A percentile compares a stretch with the other conserved stretches of the same genome.
Evolutionary conservation across 2,888 invertebrate genomes (phyloP).

Genomic region (Agriotes lineatus): DNA sequence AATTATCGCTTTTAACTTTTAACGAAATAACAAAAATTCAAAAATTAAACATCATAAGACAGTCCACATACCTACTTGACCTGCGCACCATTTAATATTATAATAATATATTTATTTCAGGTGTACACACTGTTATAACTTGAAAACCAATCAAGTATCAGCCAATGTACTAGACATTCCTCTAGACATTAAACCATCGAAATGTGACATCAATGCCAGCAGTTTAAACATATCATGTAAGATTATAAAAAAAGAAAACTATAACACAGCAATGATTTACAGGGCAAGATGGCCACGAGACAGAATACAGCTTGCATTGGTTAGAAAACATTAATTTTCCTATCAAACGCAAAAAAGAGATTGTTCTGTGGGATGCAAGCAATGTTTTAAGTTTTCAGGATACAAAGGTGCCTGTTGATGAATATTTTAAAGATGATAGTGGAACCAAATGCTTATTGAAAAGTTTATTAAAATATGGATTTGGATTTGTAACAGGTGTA

Average conservation of each 20-base stretch:
- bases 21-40: too few species aligned
- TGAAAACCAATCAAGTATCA: constrained; percentile 71
- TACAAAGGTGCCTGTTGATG: constrained; percentile 64
- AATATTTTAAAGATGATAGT: constrained; percentile 67
- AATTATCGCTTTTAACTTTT: too few species aligned
- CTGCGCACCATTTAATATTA: too few species aligned
- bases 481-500: constrained; percentile 62
- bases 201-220: constrained; percentile 58
- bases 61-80: too few species aligned
- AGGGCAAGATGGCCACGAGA: constrained; percentile 74
- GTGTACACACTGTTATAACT: constrained; percentile 73
- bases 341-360: constrained; percentile 51
- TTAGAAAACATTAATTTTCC: constrained; percentile 30
- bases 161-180: constrained; percentile 71
- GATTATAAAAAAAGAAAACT: constrained; percentile 47
- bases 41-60: too few species aligned
- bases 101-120: constrained; percentile 61
- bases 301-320: constrained; percentile 68
- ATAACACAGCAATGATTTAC: constrained; percentile 28
- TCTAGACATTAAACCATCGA: constrained; percentile 63
- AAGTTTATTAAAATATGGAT: constrained; percentile 69
- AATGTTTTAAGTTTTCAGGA: constrained; percentile 63
- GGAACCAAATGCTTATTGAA: constrained; percentile 67
- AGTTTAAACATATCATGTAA: constrained; percentile 70
- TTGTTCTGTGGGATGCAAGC: constrained; percentile 67